Base-by-base conservation (phyloP, 1,140 invertebrate species). In the Homalodisca vitripennis region DNA sequence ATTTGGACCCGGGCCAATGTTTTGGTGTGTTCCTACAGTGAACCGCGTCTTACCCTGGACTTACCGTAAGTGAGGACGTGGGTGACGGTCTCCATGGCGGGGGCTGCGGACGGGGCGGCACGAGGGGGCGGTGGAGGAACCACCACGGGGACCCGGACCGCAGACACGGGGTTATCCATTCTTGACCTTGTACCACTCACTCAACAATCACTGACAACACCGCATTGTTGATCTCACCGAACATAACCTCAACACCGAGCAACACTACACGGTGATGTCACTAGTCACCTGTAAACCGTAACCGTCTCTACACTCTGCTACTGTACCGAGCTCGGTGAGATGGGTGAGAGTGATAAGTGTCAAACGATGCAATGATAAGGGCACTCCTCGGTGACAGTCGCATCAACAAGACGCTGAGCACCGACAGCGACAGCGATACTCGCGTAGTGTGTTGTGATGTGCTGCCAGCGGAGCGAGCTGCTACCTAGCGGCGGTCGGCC, bases 61-160 rank as follows among this genome's bases (percentile, higher is more conserved):
- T 78, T 79, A 86, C 84, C 84, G 72, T 83, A 85, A 72, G 83
- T 86, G 68, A 86, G 80, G 69, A 83, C 80, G 74, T 85, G 84
- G 30, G 82, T 86, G 74, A 86, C 81, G 74, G 83, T 85, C 73
- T 84, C 82, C 72, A 75, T 79, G 47, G 24, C n/a, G 65, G 34
- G 32, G 47, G 2, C 30, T 60, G 3, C n/a, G 62, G 30, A 24
- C 24, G 14, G 41, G 27, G 47, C 60, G 14, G 68, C 17, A 17
- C 22, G 12, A 20, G 47, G n/a, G 34, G 34, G 34, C 27, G 3
- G 62, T 14, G 31, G 64, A 3, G 29, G 17, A 3, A 32, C 22
- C 64, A 66, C 24, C 64, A 66, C 34, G 31, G 30, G 29, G 3
- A 32, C 57, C 26, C 27, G 6, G 6, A 27, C 53, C 53, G n/a